Base-by-base conservation (phyloP, 2,888 invertebrate species). In the Acleris cristana region DNA sequence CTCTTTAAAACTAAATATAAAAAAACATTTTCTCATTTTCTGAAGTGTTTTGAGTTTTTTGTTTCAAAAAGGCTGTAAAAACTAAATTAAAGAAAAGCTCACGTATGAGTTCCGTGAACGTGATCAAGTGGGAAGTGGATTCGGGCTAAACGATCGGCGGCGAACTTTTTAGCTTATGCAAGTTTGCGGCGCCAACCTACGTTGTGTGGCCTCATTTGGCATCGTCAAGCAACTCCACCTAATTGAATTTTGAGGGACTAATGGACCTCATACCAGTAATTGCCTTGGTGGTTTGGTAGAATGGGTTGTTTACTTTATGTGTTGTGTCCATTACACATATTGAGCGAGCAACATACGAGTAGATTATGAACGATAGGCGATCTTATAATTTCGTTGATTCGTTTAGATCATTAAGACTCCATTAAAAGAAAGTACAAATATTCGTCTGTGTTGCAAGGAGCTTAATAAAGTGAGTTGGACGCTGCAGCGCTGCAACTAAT, bases 141-240 rank as follows among this genome's bases (percentile, higher is more conserved):
- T 69, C 73, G 72, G 78, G 77, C 72, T 79, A 83, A 84, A 83
- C 84, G 80, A 82, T 84, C 81, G 79, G 79, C 74, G 76, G 85
- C 73, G 70, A 79, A 79, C 77, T 79, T 80, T 79, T 78, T 78
- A 77, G 82, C 80, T 84, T 84, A 82, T 78, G 80, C 84, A 85
- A 85, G 79, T 74, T 64, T 74, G 75, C 76, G 75, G 77, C 73
- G 75, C 73, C 72, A 72, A 72, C 74, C 69, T 74, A 72, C 70
- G 72, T 76, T 67, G 45, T 74, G 48, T 74, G 79, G 74, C 78
- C 79, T 78, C 81, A 79, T 84, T 84, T 77, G 76, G 73, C 70
- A 74, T 71, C 72, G 70, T 64, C 72, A 71, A 73, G 71, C 71
- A 77, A 79, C 73, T 77, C 73, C 73, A 74, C 69, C 69, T 71